Evolutionary conservation across 2,888 invertebrate species (phyloP), one percentile per base, ranked within the genome.

Genomic region (Dynastes maya): DNA sequence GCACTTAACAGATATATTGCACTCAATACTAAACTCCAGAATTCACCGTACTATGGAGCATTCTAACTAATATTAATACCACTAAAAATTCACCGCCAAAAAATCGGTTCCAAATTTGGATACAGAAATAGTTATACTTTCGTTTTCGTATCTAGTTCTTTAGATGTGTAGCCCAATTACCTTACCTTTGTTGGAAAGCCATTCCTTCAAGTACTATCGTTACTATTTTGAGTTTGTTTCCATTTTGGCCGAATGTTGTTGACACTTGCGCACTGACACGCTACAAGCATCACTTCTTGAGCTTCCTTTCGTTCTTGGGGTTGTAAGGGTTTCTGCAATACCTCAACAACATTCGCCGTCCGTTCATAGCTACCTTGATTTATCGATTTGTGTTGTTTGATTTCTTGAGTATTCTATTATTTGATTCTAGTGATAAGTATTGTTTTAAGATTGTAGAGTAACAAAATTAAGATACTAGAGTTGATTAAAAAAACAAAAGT

Each of bases 91-190:
- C 45, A 45, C 45, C 45, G 11, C 2, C 45, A 45, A 45, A 11
- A 45, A 45, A 37, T 5, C 32, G 5, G 32, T 37, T 37, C 32
- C 8, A 45, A 45, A 45, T 11, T 45, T 45, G 11, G 45, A 45
- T 45, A 11, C 45, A 45, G 11, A 45, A 11, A 8, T 45, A 45
- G 32, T 5, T 45, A 45, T 45, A 45, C 8, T 45, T 11, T 11
- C 45, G 45, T 45, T 45, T 45, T 45, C 11, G 45, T 45, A 45
- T 45, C 45, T 51, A 76, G 40, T 71, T 78, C 40, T 67, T 16
- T 65, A 40, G 65, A 40, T 67, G 92, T 92, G 91, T 92, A 58
- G 91, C 90, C 91, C 91, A 91, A 91, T 91, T 87, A 16, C 6
- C 6, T 16, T 53, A 53, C 55, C 22, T 58, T 2, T 22, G 22